Evolutionary conservation across 2,113 vertebrate species (phyloP).

Genomic region (Lasiurus cinereus): DNA sequence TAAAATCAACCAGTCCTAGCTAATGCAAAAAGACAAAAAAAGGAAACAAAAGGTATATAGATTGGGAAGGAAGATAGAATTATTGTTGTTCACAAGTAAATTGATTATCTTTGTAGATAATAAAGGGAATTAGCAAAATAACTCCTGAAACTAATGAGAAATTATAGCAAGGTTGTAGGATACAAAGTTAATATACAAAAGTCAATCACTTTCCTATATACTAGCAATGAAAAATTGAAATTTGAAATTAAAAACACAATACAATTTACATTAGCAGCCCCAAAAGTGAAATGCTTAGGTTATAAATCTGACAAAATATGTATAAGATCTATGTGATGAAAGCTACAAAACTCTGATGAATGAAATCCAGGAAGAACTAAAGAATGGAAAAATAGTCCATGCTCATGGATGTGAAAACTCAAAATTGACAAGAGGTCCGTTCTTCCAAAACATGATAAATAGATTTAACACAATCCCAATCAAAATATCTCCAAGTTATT

Average conservation of each 20-base stretch:
- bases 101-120: background rate
- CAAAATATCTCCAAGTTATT: background rate
- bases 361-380: background rate
- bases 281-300: background rate
- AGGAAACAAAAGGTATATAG: background rate
- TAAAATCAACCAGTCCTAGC: background rate
- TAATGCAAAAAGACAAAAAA: background rate
- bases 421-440: background rate
- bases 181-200: background rate
- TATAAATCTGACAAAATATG: background rate
- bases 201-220: background rate
- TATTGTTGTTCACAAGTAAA: background rate
- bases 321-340: background rate
- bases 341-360: background rate
- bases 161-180: background rate
- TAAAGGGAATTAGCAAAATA: background rate
- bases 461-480: background rate
- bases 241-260: slow-evolving; percentile 6
- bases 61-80: background rate
- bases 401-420: background rate
- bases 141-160: background rate
- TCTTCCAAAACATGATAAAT: background rate
- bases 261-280: background rate
- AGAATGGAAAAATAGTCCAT: background rate
- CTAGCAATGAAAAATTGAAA: background rate